A percentile compares a stretch with the other conserved stretches of the same genome.
Evolutionary conservation across 1,140 invertebrate genomes (phyloP).

Genomic region (Achatina immaculata): DNA sequence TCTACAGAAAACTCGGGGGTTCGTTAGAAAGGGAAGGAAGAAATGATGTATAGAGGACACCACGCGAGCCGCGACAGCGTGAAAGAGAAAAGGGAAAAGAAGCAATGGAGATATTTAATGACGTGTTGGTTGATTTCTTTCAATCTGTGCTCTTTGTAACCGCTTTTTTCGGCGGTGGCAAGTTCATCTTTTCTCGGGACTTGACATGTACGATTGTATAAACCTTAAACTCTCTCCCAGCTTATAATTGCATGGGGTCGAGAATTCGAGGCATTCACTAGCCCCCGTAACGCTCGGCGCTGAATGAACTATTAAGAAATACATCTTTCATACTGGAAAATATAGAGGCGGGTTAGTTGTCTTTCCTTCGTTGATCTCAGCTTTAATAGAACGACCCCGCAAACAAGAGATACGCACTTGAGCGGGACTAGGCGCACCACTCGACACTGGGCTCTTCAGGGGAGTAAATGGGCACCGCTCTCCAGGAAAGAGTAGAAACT

Average conservation of each 20-base stretch:
- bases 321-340: background rate
- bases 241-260: conserved; percentile 3
- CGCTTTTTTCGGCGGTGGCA: background rate
- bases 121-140: background rate
- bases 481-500: background rate
- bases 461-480: background rate
- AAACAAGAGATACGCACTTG: conserved; percentile 3
- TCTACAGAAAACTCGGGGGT: background rate
- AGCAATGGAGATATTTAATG: background rate
- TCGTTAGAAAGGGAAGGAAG: background rate
- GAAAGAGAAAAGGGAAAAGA: background rate
- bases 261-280: background rate
- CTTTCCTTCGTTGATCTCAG: conserved; percentile 9
- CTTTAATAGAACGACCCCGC: background rate
- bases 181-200: background rate
- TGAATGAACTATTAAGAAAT: conserved; percentile 9
- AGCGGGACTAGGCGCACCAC: background rate
- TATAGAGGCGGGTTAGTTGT: conserved; percentile 1
- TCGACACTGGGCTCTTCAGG: background rate
- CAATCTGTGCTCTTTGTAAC: background rate
- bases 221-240: background rate
- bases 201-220: background rate
- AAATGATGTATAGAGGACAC: background rate
- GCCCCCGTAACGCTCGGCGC: background rate
- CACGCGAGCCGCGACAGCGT: background rate